These are phyloP conservation scores for Nannobrachium achirus DNA, from an alignment of 2,113 vertebrate species.

Conservation along the genomic window DNA sequence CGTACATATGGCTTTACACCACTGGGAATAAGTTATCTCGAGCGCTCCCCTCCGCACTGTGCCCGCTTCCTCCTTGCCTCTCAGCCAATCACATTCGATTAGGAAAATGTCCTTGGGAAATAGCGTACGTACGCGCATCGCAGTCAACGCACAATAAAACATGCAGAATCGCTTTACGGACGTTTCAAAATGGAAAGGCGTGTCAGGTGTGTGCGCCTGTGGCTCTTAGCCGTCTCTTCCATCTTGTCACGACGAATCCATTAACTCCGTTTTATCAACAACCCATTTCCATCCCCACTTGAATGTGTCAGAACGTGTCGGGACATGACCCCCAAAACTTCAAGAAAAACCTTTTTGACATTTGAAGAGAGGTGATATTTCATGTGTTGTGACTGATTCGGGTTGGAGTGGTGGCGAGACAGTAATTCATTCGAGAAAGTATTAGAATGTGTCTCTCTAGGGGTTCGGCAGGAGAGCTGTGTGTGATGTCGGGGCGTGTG, in stretches of 20 bases:
- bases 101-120: too few relatives aligned
- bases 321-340: slow-evolving; percentile 22
- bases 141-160: too few relatives aligned
- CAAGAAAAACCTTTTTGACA: background rate
- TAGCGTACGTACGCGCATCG: too few relatives aligned
- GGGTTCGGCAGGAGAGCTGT: slow-evolving; percentile 30
- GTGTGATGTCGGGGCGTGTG: slow-evolving; percentile 51
- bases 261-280: background rate
- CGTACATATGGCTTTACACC: too few relatives aligned
- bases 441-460: slow-evolving; percentile 49
- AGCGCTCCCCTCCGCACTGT: too few relatives aligned
- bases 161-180: too few relatives aligned
- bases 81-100: too few relatives aligned
- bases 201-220: too few relatives aligned
- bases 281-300: background rate
- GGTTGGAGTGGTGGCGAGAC: slow-evolving; percentile 8
- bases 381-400: slow-evolving; percentile 24
- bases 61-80: too few relatives aligned
- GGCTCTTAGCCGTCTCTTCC: slow-evolving; percentile 19
- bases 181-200: too few relatives aligned
- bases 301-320: slow-evolving; percentile 36
- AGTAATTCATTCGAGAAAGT: slow-evolving; percentile 33
- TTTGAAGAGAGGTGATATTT: slow-evolving; percentile 17
- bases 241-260: slow-evolving; percentile 14
- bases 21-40: too few relatives aligned